Base-by-base conservation (phyloP, 2,797 vertebrate genomes). In the Semaprochilodus insignis region DNA sequence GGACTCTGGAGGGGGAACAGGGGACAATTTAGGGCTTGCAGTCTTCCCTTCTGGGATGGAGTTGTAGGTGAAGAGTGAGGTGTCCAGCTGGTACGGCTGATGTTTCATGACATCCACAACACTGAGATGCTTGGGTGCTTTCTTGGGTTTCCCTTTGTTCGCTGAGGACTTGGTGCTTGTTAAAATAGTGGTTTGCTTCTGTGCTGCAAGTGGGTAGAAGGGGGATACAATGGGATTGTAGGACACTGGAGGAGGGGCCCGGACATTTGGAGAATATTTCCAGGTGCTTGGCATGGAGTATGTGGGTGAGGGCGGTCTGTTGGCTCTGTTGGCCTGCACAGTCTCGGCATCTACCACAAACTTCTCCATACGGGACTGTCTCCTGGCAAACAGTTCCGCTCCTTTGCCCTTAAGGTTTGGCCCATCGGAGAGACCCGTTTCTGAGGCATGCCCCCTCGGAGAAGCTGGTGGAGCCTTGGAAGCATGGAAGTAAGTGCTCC, bases 61-160 rank as follows among this genome's bases (percentile, higher is more conserved):
- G 65, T 95, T 96, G 88, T 98, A 99, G 81, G 94, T 97, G 89
- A 99, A 99, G 83, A 99, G 93, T 74, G 97, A 96, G 0, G 97
- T 92, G 74, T 97, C 94, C 36, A 99, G 95, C 89, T 99, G 96
- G 79, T 99, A 98, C 0, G 98, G 97, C 66, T 97, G 96, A 86
- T 99, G 98, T 89, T 99, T 99, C 97, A 99, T 99, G 73, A 99
- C 96, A 88, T 99, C 97, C 92, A 99, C 92, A 71, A 96, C 85
- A 73, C 96, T 96, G 81, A 99, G 95, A 31, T 94, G 92, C 88
- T 97, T 99, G 60, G 94, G 85, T 83, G 94, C 91, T 82, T 78
- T 59, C 87, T 96, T 97, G 90, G 95, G 93, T 91, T 95, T 93
- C 2, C 87, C 91, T 89, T 95, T 96, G 88, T 95, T 97, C 88